Base-by-base conservation (phyloP, 1,140 invertebrate genomes). In the Caenorhabditis brenneri region DNA sequence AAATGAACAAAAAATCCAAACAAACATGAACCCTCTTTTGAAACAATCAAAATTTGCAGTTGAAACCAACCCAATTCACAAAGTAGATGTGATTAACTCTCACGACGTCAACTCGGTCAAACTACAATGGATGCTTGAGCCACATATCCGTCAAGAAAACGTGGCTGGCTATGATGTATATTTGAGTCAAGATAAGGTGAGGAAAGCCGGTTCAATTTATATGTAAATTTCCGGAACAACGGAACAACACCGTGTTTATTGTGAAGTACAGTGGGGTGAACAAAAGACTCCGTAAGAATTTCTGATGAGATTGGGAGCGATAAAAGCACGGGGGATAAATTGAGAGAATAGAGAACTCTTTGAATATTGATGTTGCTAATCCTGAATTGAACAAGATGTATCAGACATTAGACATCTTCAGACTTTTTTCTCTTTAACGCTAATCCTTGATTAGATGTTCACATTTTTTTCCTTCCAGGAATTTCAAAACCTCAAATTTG, bases 21-120 rank as follows among this genome's bases (percentile, higher is more conserved):
- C 5, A 6, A 6, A 42, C 5, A 6, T 12, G 12, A 42, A 2
- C 10, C 10, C 2, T 29, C 9, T 24, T 55, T 55, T 27, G 22
- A 55, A 55, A 27, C 53, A 0, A 51, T n/a, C 1, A 6, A 16
- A 51, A 16, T n/a, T 86, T 86, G 31, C 74, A 84, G 85, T 89
- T 16, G 65, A 58, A 29, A 81, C 69, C 16, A 90, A 90, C 49
- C 89, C 89, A 51, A 87, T 90, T 16, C 80, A 84, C 58, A 90
- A 90, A 81, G 85, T 90, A 19, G 89, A 90, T 81, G 89, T 90
- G 19, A 88, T 90, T 36, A 91, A 90, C 83, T 90, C 89, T 1
- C 89, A 89, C 79, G 89, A 90, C 36, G 84, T 84, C 10, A 89
- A 85, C 55, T 81, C 88, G 15, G 88, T 90, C 31, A 84, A 87